Conservation (phyloP, 2,113 vertebrate genomes). For the Alaudala cheleensis region DNA sequence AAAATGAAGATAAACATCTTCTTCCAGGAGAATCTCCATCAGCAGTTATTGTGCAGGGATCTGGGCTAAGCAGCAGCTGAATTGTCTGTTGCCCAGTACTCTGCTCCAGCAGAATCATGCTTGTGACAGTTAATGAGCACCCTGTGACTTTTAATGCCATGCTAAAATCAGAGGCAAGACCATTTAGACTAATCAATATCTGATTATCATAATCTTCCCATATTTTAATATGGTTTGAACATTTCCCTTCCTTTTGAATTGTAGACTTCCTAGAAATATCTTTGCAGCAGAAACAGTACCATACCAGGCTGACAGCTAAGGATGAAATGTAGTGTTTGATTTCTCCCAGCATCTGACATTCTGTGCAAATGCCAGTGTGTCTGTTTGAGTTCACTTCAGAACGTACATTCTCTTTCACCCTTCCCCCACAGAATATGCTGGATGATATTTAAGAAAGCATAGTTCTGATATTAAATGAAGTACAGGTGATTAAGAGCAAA, state of each 20-base stretch:
- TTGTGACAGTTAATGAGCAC: background rate
- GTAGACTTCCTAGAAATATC: background rate
- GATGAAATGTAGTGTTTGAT: background rate
- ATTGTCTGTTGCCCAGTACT: background rate
- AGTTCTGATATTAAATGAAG: conserved; percentile 1
- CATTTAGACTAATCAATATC: background rate
- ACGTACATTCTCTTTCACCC: background rate
- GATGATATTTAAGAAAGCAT: conserved; percentile 45
- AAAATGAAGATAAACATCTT: background rate
- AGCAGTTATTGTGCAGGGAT: background rate
- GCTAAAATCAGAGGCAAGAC: background rate
- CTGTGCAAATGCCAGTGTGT: conserved; percentile 21
- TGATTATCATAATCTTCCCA: background rate
- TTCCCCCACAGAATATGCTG: background rate
- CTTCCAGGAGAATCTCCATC: background rate
- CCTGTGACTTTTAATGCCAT: background rate
- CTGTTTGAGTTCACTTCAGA: background rate
- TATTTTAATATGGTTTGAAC: background rate
- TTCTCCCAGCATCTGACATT: conserved; percentile 5
- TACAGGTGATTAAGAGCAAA: conserved; percentile 33
- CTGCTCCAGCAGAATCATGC: background rate
- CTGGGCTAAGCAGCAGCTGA: background rate
- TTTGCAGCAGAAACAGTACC: background rate
- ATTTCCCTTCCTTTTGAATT: background rate
- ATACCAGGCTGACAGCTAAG: background rate